phyloP scores from a whole-genome alignment of 1,140 invertebrate genomes.

The Zaprionus capensis region DNA sequence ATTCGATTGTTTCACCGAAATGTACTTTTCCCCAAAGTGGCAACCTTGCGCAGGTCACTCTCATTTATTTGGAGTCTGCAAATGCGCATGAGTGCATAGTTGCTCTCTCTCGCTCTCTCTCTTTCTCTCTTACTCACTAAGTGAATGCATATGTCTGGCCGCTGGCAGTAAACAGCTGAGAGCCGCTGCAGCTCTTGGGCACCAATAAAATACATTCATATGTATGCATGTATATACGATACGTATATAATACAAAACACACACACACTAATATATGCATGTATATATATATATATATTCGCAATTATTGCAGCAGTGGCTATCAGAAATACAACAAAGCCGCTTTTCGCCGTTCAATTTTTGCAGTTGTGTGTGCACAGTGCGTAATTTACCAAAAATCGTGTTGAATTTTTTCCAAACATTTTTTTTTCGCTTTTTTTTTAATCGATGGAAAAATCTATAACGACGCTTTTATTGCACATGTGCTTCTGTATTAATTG shows the following conservation, averaged over 20 bases:
- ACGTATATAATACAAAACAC: constrained; percentile 11
- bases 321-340: constrained; percentile 36
- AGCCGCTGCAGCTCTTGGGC: constrained; percentile 47
- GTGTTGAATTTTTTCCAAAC: constrained; percentile 24
- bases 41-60: constrained; percentile 51
- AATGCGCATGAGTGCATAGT: constrained; percentile 48
- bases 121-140: neutral
- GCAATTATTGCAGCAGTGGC: constrained; percentile 50
- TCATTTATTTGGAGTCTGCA: constrained; percentile 35
- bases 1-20: constrained; percentile 10
- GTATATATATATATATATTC: constrained; percentile 2
- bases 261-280: neutral
- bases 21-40: constrained; percentile 36
- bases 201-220: constrained; percentile 33
- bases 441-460: constrained; percentile 5
- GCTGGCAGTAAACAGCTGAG: constrained; percentile 65
- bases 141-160: constrained; percentile 35
- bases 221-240: constrained; percentile 6
- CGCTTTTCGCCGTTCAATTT: constrained; percentile 33
- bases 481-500: constrained; percentile 72
- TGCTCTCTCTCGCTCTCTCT: constrained; percentile 26
- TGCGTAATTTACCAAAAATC: constrained; percentile 30
- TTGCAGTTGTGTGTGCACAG: constrained; percentile 4
- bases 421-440: constrained; percentile 3
- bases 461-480: constrained; percentile 45